Conservation (phyloP, 2,797 vertebrate species). For the Anableps anableps region DNA sequence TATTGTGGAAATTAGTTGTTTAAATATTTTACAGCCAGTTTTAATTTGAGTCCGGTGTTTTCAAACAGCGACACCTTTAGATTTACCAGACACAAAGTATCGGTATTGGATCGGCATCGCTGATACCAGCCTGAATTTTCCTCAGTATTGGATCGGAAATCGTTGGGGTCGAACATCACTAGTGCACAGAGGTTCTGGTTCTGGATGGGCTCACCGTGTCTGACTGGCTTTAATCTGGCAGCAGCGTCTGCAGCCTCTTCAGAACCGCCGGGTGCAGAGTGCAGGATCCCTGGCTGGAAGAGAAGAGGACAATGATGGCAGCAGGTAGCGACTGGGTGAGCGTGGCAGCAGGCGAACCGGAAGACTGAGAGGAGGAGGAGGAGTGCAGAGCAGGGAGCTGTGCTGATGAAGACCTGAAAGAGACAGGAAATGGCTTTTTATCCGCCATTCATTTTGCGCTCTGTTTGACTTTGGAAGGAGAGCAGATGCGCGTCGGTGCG, state of each 20-base stretch:
- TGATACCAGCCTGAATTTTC: no score
- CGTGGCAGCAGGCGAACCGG: constrained; percentile 55
- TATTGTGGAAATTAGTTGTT: no score
- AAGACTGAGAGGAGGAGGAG: constrained; percentile 38
- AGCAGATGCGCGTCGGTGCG: constrained; percentile 57
- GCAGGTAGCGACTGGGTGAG: constrained; percentile 29
- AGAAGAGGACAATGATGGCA: constrained; percentile 49
- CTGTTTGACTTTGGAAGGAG: constrained; percentile 66
- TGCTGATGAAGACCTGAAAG: constrained; percentile 68
- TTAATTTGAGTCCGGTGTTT: no score
- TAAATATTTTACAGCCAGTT: no score
- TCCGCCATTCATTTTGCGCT: constrained; percentile 65
- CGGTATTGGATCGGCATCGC: no score
- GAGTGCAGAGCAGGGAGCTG: constrained; percentile 34
- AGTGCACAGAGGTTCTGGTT: constrained; percentile 38
- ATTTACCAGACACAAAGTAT: no score
- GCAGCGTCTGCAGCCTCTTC: constrained; percentile 23
- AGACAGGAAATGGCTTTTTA: constrained; percentile 69
- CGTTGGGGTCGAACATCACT: no score
- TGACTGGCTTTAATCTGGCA: constrained; percentile 47
- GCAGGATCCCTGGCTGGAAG: constrained; percentile 53
- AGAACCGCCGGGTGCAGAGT: constrained; percentile 25
- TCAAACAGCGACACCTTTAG: no score
- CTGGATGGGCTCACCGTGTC: constrained; percentile 2
- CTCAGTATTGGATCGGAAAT: no score